Percentiles rank a stretch among this genome's conserved stretches.
These are phyloP conservation scores for Mantis religiosa DNA, from an alignment of 2,888 invertebrate genomes.

Conservation along the genomic window DNA sequence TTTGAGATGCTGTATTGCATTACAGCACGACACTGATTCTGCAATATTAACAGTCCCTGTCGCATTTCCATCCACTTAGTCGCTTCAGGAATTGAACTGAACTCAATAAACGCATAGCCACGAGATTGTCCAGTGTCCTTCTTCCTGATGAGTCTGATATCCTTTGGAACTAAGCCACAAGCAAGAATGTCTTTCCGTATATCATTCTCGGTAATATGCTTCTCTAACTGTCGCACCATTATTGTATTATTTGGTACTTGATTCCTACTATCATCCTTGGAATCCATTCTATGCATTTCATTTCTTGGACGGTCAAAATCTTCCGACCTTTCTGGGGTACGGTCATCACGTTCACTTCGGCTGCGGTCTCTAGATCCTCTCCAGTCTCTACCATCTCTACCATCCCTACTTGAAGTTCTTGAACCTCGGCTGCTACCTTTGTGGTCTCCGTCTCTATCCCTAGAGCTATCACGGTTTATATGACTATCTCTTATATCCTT, in stretches of 20 bases:
- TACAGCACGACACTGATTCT: constrained; percentile 66
- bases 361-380: not conserved
- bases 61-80: constrained; percentile 88
- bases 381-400: constrained; percentile 9
- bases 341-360: not conserved
- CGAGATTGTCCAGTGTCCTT: constrained; percentile 84
- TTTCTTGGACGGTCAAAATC: not conserved
- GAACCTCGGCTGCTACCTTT: not conserved
- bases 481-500: not conserved
- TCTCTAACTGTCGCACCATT: constrained; percentile 69
- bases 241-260: constrained; percentile 66
- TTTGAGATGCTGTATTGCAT: constrained; percentile 66
- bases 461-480: not conserved
- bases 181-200: constrained; percentile 72
- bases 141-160: constrained; percentile 76
- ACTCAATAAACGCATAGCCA: constrained; percentile 91
- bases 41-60: constrained; percentile 70
- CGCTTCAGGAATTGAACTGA: constrained; percentile 82
- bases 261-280: constrained; percentile 49
- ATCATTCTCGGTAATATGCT: constrained; percentile 75
- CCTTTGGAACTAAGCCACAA: constrained; percentile 70
- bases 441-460: not conserved
- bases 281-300: not conserved
- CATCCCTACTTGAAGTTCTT: not conserved
- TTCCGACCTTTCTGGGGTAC: not conserved